Percentiles rank a stretch among this genome's conserved stretches.
Conservation (phyloP, 2,113 vertebrate genomes). For the Pelodiscus sinensis region DNA sequence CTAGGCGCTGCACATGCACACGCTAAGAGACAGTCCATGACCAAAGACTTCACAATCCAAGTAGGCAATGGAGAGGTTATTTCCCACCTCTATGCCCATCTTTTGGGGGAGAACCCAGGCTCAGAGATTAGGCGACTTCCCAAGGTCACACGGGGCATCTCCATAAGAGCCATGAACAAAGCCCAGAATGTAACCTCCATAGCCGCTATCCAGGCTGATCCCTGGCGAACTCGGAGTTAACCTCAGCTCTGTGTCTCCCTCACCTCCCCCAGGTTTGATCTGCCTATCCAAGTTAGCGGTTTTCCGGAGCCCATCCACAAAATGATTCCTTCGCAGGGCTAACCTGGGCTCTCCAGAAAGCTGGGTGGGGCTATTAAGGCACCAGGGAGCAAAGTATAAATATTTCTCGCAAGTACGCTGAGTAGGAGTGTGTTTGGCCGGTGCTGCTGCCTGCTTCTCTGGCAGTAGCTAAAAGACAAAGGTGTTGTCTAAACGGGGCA, state of each 20-base stretch:
- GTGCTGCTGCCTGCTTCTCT: not conserved
- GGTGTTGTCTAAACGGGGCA: not conserved
- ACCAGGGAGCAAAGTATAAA: not conserved
- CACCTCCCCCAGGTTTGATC: slow-evolving; percentile 16
- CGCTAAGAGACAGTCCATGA: not conserved
- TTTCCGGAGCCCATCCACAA: slow-evolving; percentile 17
- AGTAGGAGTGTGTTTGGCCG: not conserved
- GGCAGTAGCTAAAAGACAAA: not conserved
- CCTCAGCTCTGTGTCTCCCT: not conserved
- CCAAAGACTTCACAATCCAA: not conserved
- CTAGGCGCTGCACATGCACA: not conserved
- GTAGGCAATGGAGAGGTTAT: not conserved
- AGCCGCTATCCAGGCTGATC: not conserved
- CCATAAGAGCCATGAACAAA: not conserved
- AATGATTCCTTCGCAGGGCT: slow-evolving; percentile 35
- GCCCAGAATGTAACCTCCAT: not conserved
- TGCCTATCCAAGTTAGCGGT: slow-evolving; percentile 36
- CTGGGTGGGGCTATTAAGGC: not conserved
- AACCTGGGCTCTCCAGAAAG: slow-evolving; percentile 42
- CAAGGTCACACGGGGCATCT: not conserved
- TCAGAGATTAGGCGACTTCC: not conserved
- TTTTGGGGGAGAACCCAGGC: not conserved
- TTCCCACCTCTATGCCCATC: too few species aligned
- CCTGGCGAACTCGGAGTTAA: slow-evolving; percentile 22
- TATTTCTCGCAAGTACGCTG: not conserved